Evolutionary conservation across 92 coral and sea anemone species (phyloP).

Genomic region (Porites evermanni): DNA sequence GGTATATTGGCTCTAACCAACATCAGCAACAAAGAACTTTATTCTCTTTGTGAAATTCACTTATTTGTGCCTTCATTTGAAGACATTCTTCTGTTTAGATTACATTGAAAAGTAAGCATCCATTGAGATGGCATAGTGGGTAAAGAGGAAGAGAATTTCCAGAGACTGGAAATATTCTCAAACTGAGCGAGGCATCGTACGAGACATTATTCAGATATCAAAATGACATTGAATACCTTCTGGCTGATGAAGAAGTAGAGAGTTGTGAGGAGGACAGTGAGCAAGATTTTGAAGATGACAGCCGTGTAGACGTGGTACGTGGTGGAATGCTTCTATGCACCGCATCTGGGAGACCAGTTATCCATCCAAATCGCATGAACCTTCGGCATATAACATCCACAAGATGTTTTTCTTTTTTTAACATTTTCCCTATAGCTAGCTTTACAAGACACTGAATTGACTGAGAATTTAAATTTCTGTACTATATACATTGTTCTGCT

Average conservation of each 20-base stretch:
- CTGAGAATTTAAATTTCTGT: not conserved
- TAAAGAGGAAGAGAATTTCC: constrained; percentile 32
- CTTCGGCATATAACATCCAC: not conserved
- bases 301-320: constrained; percentile 5
- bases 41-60: not conserved
- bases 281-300: constrained; percentile 20
- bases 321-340: not conserved
- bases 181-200: constrained; percentile 29
- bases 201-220: constrained; percentile 38
- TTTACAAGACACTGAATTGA: not conserved
- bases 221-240: constrained; percentile 36
- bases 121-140: constrained; percentile 39
- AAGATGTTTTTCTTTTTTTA: not conserved
- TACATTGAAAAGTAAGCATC: not conserved
- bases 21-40: not conserved
- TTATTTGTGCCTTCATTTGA: constrained; percentile 25
- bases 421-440: not conserved
- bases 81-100: constrained; percentile 28
- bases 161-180: constrained; percentile 37
- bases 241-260: constrained; percentile 25
- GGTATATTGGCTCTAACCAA: not conserved
- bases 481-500: not conserved
- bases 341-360: not conserved
- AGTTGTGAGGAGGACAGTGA: constrained; percentile 39
- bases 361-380: constrained; percentile 7